Evolutionary conservation across 2,113 vertebrate species (phyloP).

Genomic region (Oncorhynchus tshawytscha): DNA sequence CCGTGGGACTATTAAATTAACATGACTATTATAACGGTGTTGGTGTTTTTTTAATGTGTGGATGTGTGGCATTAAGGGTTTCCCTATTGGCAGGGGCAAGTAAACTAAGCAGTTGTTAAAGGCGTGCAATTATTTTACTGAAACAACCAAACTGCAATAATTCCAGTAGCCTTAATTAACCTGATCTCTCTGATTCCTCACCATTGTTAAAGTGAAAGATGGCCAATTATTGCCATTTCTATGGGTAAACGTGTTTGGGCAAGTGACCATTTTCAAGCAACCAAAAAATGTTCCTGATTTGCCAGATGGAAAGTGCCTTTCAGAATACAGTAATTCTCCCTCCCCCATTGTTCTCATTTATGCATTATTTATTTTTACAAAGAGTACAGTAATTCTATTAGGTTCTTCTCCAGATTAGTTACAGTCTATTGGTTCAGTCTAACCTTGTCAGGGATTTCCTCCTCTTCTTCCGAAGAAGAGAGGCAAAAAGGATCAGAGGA

Average conservation of each 20-base stretch:
- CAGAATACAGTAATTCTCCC: background rate
- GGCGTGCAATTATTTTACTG: slow-evolving; percentile 18
- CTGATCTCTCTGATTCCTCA: too few species aligned
- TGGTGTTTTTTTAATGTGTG: background rate
- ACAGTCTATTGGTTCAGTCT: slow-evolving; percentile 7
- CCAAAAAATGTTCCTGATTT: background rate
- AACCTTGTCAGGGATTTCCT: background rate
- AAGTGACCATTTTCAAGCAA: background rate
- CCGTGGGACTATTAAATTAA: slow-evolving; percentile 53
- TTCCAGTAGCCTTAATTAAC: too few species aligned
- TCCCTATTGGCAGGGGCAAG: too few species aligned
- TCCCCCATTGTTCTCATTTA: slow-evolving; percentile 1
- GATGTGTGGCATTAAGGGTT: too few species aligned
- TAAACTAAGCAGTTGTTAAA: too few species aligned
- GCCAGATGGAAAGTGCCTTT: too few species aligned
- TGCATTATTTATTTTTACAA: slow-evolving; percentile 8
- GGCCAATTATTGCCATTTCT: too few species aligned
- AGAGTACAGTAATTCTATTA: background rate
- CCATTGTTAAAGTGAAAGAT: background rate
- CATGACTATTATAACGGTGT: slow-evolving; percentile 30
- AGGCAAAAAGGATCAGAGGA: too few species aligned
- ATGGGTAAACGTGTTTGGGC: background rate
- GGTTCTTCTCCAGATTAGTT: slow-evolving; percentile 26
- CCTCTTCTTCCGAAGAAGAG: too few species aligned
- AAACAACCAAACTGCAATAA: slow-evolving; percentile 12